Evolutionary conservation across 2,888 invertebrate species (phyloP).

Genomic region (Cryptocheilus praepositus): DNA sequence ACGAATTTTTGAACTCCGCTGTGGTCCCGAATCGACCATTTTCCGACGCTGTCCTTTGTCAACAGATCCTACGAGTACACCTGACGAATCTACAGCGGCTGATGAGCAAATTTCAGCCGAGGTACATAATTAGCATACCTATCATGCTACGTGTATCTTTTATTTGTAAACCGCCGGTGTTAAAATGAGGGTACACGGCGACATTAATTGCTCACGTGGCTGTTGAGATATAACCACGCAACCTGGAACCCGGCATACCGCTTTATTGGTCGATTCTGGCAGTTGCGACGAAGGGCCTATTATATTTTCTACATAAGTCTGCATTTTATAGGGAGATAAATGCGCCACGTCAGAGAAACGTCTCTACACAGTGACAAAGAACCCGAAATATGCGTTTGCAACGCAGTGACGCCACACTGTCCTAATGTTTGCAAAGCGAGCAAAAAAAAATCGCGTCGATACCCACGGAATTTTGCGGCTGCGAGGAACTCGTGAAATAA

Average conservation of each 20-base stretch:
- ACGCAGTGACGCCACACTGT: no score
- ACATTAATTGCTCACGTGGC: conserved; percentile 46
- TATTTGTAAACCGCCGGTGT: conserved; percentile 42
- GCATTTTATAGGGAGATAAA: conserved; percentile 23
- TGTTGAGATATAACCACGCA: conserved; percentile 40
- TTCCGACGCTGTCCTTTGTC: conserved; percentile 39
- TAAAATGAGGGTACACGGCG: conserved; percentile 38
- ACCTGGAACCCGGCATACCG: conserved; percentile 34
- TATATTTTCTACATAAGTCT: conserved; percentile 27
- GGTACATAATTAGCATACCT: conserved; percentile 55
- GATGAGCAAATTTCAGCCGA: conserved; percentile 37
- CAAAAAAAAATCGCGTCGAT: no score
- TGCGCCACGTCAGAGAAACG: no score
- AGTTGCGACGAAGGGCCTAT: conserved; percentile 24
- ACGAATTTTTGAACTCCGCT: no score
- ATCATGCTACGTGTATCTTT: conserved; percentile 49
- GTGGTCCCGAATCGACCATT: no score
- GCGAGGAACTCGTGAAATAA: no score
- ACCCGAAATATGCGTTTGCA: no score
- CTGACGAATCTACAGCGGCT: conserved; percentile 45
- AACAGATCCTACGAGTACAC: conserved; percentile 40
- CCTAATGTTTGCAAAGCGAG: no score
- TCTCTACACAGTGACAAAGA: no score
- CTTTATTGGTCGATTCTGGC: conserved; percentile 40
- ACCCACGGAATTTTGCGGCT: no score